Evolutionary conservation across 37 sponge, comb jelly and placozoan genomes (phyloP), one percentile per base, ranked within the genome.

Genomic region (Crambe crambe): DNA sequence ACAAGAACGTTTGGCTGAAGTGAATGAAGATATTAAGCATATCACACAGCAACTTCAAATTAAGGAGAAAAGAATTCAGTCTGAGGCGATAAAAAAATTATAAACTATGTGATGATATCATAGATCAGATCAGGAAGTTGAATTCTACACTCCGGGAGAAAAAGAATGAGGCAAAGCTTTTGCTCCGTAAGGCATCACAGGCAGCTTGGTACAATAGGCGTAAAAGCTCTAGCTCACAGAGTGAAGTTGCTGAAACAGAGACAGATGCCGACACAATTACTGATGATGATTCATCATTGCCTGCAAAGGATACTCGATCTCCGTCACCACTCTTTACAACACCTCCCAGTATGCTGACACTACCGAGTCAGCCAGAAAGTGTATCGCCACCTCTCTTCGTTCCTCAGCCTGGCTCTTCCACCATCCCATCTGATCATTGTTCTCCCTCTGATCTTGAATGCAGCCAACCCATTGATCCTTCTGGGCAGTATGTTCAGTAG

Each of bases 131-230:
- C 54, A 51, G 54, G 15, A 51, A 51, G 54, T 51, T 51, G 9
- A 51, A 51, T n/a, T n/a, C n/a, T n/a, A n/a, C n/a, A n/a, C n/a
- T n/a, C n/a, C n/a, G n/a, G n/a, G n/a, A n/a, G n/a, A n/a, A n/a
- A n/a, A n/a, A n/a, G n/a, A 51, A 51, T 51, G 54, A 51, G 54
- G 54, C 54, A 51, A 51, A 51, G 54, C 54, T 51, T 51, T 51
- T 51, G 54, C 54, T n/a, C n/a, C n/a, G 15, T 51, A 51, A 51
- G 54, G 54, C 15, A 51, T 51, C 54, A 51, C 54, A 15, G 54
- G 54, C 54, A 51, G 54, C 54, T 51, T 51, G 54, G 54, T 15
- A 51, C 54, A 51, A 51, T 51, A 51, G 54, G 54, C 54, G 15
- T 15, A 51, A 51, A 51, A n/a, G 15, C 54, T 51, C 54, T 51